phyloP scores from a whole-genome alignment of 2,113 vertebrate species.

The Xenus cinereus region DNA sequence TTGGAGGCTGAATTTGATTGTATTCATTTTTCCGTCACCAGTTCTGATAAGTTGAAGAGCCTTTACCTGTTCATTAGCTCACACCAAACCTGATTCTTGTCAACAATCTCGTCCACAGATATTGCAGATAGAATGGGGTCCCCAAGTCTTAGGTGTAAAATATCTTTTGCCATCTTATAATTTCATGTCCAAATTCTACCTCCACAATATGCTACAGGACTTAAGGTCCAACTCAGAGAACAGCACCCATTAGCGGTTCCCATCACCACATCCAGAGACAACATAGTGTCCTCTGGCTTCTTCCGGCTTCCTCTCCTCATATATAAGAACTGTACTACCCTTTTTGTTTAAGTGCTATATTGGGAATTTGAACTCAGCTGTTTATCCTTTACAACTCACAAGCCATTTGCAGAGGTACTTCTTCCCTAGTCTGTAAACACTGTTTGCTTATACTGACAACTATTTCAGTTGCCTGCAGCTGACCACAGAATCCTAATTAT shows the following conservation, averaged over 20 bases:
- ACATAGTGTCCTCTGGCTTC: not conserved
- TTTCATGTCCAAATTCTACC: not conserved
- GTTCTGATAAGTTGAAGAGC: not conserved
- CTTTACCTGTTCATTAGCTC: not conserved
- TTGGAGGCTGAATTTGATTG: not conserved
- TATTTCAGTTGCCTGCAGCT: not conserved
- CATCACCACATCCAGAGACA: not conserved
- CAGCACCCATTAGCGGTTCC: not conserved
- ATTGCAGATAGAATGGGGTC: not conserved
- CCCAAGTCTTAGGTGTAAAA: not conserved
- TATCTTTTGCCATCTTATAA: not conserved
- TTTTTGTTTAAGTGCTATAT: not conserved
- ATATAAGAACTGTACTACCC: not conserved
- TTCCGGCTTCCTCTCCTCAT: not conserved
- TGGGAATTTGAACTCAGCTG: not conserved
- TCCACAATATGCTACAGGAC: not conserved
- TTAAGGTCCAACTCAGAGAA: not conserved
- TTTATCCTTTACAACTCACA: not conserved
- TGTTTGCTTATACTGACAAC: not conserved
- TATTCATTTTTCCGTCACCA: not conserved
- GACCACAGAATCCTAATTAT: not conserved
- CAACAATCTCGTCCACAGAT: not conserved
- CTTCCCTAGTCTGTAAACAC: not conserved
- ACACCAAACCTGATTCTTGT: not conserved
- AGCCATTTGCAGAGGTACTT: not conserved